A percentile compares a stretch with the other conserved stretches of the same genome.
These are phyloP conservation scores for Papilio polytes DNA, from an alignment of 1,140 invertebrate genomes.

Conservation along the genomic window DNA sequence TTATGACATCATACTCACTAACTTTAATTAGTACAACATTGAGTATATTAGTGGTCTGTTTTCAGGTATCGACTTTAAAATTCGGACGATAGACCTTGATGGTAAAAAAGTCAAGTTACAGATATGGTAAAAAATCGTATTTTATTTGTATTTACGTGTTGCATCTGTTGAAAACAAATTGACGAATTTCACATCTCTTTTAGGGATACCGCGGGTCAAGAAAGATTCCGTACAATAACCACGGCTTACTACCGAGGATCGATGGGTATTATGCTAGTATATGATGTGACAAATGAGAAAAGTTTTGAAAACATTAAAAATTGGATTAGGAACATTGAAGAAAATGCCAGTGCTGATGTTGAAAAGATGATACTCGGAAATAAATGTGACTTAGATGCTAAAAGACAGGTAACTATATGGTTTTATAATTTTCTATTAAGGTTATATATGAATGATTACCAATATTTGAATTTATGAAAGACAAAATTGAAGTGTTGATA, in stretches of 20 bases:
- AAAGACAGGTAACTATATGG: conserved; percentile 91
- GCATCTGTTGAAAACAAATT: background rate
- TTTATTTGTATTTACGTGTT: conserved; percentile 17
- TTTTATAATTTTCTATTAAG: background rate
- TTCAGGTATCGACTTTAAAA: conserved; percentile 99
- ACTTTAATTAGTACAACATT: conserved; percentile 75
- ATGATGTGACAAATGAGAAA: conserved; percentile 99
- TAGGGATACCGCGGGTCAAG: conserved; percentile 97
- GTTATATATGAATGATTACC: too few relatives aligned
- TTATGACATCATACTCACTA: conserved; percentile 81
- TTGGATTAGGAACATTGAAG: conserved; percentile 99
- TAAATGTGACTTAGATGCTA: conserved; percentile 99
- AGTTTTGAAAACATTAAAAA: conserved; percentile 99
- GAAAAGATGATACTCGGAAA: conserved; percentile 99
- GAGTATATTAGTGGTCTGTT: conserved; percentile 70
- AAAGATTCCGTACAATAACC: conserved; percentile 98
- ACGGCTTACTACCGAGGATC: conserved; percentile 98
- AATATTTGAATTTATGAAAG: conserved; percentile 18
- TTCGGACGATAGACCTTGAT: conserved; percentile 98
- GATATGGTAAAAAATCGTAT: conserved; percentile 92
- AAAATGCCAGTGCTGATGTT: conserved; percentile 99
- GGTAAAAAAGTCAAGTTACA: conserved; percentile 99
- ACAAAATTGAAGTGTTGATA: too few relatives aligned
- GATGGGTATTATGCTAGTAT: conserved; percentile 99
- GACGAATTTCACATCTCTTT: conserved; percentile 47